Evolutionary conservation across 1,140 invertebrate species (phyloP), one percentile per base, ranked within the genome.

Genomic region (Scaptomyza pallida): DNA sequence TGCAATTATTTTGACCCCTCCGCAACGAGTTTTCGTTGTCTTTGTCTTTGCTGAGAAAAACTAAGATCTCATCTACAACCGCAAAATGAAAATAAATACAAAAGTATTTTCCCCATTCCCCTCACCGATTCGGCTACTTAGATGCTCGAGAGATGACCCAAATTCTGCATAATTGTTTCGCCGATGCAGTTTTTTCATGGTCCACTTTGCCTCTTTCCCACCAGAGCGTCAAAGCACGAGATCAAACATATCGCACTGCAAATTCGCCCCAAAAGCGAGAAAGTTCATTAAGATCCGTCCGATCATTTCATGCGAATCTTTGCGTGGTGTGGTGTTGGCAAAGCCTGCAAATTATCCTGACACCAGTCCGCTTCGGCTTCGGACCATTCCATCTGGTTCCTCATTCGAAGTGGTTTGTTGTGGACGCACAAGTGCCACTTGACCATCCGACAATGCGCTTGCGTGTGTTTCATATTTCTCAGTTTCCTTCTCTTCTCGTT

Each of bases 141-240:
- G 59, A 62, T 72, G 57, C 57, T 54, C 72, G 57, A 52, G 67
- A 70, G 72, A 73, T 85, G 81, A 85, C 80, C 80, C 76, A 76
- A 77, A 85, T 85, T 73, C 76, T 67, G 81, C 64, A 74, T 85
- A 85, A 85, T 80, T 85, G 80, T 85, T 79, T 70, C 76, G 43
- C 47, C 54, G 41, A 48, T 70, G 65, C 71, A 64, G 56, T 72
- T 72, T 47, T 75, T 30, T 30, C 26, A 30, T 30, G 57, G 47
- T 68, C 61, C 41, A 54, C 35, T 54, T 51, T 23, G 45, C 41
- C 45, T 54, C 56, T 57, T 55, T 60, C 62, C 60, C 54, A 51
- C 15, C 19, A n/a, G n/a, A n/a, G n/a, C n/a, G n/a, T n/a, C n/a
- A 69, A 47, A 26, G 40, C 43, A 26, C 12, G 8, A 64, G 51